Base-by-base conservation (phyloP, 2,888 invertebrate genomes). In the Laothoe populi region DNA sequence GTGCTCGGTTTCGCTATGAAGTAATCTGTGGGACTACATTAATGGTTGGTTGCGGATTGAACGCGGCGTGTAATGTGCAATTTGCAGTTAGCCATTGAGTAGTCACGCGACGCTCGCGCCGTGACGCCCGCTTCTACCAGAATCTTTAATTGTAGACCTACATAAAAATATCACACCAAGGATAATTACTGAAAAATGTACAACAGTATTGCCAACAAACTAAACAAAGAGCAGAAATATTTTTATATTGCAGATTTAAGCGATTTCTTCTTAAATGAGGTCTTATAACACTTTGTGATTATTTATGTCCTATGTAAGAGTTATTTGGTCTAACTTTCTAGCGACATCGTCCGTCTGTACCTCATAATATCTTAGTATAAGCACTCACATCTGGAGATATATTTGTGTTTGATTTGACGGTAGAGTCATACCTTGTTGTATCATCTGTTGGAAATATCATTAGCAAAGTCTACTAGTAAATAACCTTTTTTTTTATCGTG, bases 11-110 rank as follows among this genome's bases (percentile, higher is more conserved):
- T 86, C 84, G 84, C 81, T 86, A 82, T 89, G 86, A 85, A 84
- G 88, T 90, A 90, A 90, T 91, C 84, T 81, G 78, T 79, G 86
- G 83, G 88, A 86, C 89, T 91, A 90, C 86, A 86, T 83, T 90
- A 90, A 90, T 90, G 85, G 84, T 76, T 79, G 83, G 84, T 88
- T 89, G 88, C 88, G 85, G 75, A 74, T 79, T 79, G 83, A 84
- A 74, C 72, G 68, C 83, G 80, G 81, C 86, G 82, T 87, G 84
- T 88, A 90, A 90, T 89, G 82, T 84, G 87, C 88, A 90, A 92
- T 90, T 91, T 89, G 85, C 84, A 81, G 78, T 79, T 83, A 78
- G 75, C 77, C 82, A 84, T 81, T 78, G 79, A 77, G 73, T 78
- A 82, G 84, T 88, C 90, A 91, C 90, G 90, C 91, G 83, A 90